These are phyloP conservation scores for Pipistrellus pipistrellus DNA, from an alignment of 2,797 vertebrate genomes.

Conservation along the genomic window DNA sequence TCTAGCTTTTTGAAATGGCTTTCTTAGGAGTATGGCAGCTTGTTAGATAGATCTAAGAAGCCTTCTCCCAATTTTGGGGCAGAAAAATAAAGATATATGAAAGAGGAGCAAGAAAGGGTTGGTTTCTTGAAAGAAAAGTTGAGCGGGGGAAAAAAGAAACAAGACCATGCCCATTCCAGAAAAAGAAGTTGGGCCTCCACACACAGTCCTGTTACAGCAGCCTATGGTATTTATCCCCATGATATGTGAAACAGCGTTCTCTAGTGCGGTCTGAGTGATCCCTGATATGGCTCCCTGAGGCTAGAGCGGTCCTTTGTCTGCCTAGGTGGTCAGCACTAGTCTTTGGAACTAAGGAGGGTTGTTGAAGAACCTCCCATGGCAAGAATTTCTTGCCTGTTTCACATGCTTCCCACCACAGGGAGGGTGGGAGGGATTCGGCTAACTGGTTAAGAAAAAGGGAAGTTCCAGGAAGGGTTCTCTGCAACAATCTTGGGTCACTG, in stretches of 20 bases:
- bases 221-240: background rate
- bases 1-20: constrained; percentile 25
- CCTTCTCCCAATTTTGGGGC: background rate
- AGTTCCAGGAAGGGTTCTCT: background rate
- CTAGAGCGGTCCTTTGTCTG: background rate
- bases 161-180: background rate
- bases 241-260: background rate
- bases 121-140: background rate
- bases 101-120: background rate
- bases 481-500: background rate
- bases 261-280: background rate
- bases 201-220: background rate
- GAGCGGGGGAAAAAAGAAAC: background rate
- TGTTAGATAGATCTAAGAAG: constrained; percentile 3
- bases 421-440: background rate
- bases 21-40: constrained; percentile 24
- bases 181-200: background rate
- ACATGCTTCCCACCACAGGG: background rate
- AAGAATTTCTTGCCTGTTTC: background rate
- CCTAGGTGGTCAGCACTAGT: background rate
- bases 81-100: background rate
- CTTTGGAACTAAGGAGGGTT: constrained; percentile 10
- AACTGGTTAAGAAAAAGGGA: background rate
- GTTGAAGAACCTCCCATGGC: background rate
- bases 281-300: background rate